Percentiles rank a stretch among this genome's conserved stretches.
These are phyloP conservation scores for Catostomus latipinnis DNA, from an alignment of 2,797 vertebrate species.

Conservation along the genomic window DNA sequence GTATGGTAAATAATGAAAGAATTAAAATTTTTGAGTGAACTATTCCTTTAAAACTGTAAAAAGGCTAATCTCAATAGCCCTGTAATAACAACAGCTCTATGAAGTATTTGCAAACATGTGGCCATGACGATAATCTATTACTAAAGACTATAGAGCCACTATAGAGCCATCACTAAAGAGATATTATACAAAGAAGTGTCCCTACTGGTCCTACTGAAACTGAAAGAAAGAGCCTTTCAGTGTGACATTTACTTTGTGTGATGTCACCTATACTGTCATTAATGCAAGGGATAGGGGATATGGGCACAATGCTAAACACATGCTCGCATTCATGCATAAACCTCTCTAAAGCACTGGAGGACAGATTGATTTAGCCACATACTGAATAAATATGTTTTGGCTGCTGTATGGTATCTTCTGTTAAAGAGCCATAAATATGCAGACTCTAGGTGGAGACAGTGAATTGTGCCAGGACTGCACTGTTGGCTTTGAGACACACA, in stretches of 20 bases:
- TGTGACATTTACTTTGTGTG: slow-evolving; percentile 28
- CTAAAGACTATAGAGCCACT: too few species aligned
- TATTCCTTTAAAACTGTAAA: too few species aligned
- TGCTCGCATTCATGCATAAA: not conserved
- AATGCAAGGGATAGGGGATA: slow-evolving; percentile 29
- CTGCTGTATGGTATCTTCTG: slow-evolving; percentile 27
- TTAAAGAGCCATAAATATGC: slow-evolving; percentile 41
- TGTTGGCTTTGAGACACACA: slow-evolving; percentile 25
- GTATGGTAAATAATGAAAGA: too few species aligned
- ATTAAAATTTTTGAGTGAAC: too few species aligned
- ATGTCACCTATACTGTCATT: slow-evolving; percentile 16
- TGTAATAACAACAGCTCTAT: too few species aligned
- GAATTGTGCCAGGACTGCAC: slow-evolving; percentile 38
- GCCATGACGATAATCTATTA: too few species aligned
- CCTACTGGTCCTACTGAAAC: not conserved
- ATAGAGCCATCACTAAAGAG: too few species aligned
- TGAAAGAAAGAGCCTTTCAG: slow-evolving; percentile 19
- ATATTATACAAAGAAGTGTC: too few species aligned
- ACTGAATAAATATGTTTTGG: slow-evolving; percentile 14
- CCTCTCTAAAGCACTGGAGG: slow-evolving; percentile 15
- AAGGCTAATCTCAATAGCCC: too few species aligned
- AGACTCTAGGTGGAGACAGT: slow-evolving; percentile 46
- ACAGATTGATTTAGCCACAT: slow-evolving; percentile 8
- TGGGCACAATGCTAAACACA: slow-evolving; percentile 9
- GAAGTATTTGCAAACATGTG: too few species aligned